Evolutionary conservation across 1,140 invertebrate species (phyloP), one percentile per base, ranked within the genome.

Genomic region (Rhagoletis zephyria): DNA sequence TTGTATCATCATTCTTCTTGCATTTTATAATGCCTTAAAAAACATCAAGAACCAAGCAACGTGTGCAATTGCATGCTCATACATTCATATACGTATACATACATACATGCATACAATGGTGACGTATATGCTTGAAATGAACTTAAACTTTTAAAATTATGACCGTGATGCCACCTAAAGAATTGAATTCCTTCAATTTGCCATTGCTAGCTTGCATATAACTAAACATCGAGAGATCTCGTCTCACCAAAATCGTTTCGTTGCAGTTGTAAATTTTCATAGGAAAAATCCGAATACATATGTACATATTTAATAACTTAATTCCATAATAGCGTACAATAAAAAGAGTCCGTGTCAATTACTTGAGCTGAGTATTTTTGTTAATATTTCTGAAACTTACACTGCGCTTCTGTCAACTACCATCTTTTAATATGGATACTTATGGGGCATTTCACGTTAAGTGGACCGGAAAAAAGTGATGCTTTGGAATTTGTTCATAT

Each of bases 71-170:
- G 0, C 30, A 10, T 1, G n/a, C 4, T 12, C 10, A 19, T 64
- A 7, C 4, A 64, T 2, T 10, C 60, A 16, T 63, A 64, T 64
- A 2, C 9, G 4, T 4, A 5, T 64, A 30, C 0, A 30, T 30
- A 30, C 30, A 30, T 30, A 30, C 30, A 30, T 30, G 30, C 30
- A 9, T 64, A n/a, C 16, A 64, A 4, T n/a, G 61, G 6, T n/a
- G 63, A 16, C 42, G 19, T 67, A 19, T 30, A 67, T 67, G 42
- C 30, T 67, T 67, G 64, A 30, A 9, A 1, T 67, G 64, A 65
- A 65, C 64, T 65, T 65, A 40, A 65, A 65, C 64, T 65, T 65
- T 65, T 65, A n/a, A n/a, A 65, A 30, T 65, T 65, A 65, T 67
- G 1, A 7, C 30, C 1, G 9, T 30, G 65, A 12, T 40, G 40